Evolutionary conservation across 2,888 invertebrate species (phyloP), one percentile per base, ranked within the genome.

Genomic region (Periphyllus acericola): DNA sequence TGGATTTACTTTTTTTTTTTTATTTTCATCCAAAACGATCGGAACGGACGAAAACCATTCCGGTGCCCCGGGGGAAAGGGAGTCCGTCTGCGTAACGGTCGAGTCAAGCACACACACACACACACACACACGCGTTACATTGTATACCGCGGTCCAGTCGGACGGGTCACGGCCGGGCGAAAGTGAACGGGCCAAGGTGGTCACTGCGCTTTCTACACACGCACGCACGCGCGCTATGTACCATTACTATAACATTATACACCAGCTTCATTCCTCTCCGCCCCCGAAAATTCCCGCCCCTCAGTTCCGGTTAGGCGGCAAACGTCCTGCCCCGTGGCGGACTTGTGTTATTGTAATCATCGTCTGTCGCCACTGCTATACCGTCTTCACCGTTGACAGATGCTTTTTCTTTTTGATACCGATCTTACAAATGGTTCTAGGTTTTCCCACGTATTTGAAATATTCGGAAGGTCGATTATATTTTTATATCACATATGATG

Each of bases 81-180:
- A 68, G 17, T 11, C 68, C 4, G 25, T 25, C 34, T 60, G 1
- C 52, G 55, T 60, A 55, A 78, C 55, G 55, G 52, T 52, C 76
- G 19, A 21, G 46, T 19, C 52, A 52, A 60, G 21, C 25, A 25
- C 25, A 6, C 25, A 4, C 21, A 55, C 21, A 25, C 25, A 25
- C 25, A 60, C 17, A 36, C 17, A 52, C 52, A 52, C 11, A 52
- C 52, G 14, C 52, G 52, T 17, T 52, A 52, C 9, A 19, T 60
- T 21, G 21, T 60, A 25, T 60, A 32, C n/a, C 29, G 25, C 11
- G 29, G 74, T 75, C 86, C 71, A 29, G 76, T 46, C 52, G 55
- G 52, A 85, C 83, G 36, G 86, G 79, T 86, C 86, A 86, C 71
- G 86, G 86, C 71, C 86, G 72, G 79, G 86, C 71, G 86, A 86